phyloP scores from a whole-genome alignment of 2,113 vertebrate species.

The Colaptes auratus region DNA sequence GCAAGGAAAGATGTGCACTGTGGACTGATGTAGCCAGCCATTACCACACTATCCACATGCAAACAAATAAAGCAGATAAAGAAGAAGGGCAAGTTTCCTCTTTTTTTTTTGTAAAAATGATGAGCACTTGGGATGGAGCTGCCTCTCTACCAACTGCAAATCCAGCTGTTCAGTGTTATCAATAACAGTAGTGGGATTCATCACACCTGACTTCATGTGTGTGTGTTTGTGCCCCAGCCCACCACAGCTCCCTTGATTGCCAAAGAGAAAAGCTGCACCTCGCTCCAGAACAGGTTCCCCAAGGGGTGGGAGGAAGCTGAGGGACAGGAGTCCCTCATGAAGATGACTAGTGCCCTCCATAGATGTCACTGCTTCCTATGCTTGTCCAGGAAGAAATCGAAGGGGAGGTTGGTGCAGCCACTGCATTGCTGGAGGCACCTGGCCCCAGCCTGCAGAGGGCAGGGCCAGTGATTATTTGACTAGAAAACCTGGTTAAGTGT shows the following conservation, averaged over 20 bases:
- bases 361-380: fast-evolving
- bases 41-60: fast-evolving
- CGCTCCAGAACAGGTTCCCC: neutral
- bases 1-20: neutral
- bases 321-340: neutral
- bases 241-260: fast-evolving
- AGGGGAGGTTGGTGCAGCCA: neutral
- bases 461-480: neutral
- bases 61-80: neutral
- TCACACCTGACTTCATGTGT: neutral
- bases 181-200: neutral
- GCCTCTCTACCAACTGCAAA: neutral
- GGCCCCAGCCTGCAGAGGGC: neutral
- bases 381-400: neutral
- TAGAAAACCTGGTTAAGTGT: neutral
- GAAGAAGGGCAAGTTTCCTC: neutral
- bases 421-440: fast-evolving
- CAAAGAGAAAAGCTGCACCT: neutral
- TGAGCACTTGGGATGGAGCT: neutral
- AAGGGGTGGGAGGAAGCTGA: neutral
- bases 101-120: neutral
- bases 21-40: neutral
- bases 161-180: fast-evolving
- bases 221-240: neutral
- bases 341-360: neutral